Conservation (phyloP, 2,797 vertebrate genomes). For the Capromys pilorides region DNA sequence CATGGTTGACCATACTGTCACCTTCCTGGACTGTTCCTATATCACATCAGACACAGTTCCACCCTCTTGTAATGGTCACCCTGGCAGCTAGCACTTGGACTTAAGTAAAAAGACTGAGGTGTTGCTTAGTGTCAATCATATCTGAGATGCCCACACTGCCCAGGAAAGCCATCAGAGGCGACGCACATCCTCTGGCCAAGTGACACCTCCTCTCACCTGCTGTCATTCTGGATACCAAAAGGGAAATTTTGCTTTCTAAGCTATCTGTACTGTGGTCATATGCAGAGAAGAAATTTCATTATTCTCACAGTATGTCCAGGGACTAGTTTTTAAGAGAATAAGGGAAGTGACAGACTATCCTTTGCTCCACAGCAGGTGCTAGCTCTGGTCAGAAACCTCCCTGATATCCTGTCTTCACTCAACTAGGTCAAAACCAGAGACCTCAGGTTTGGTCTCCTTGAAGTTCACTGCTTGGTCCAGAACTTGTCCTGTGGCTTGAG, state of each 20-base stretch:
- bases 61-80: neutral
- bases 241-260: conserved; percentile 2
- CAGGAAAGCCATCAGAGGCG: neutral
- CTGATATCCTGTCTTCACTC: neutral
- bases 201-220: neutral
- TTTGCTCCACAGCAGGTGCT: neutral
- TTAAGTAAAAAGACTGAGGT: neutral
- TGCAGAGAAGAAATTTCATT: neutral
- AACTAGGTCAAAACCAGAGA: neutral
- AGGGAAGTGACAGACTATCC: neutral
- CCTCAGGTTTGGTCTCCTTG: neutral
- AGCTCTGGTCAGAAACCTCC: neutral
- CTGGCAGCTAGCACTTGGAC: neutral
- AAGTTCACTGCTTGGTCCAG: neutral
- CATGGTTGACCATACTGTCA: neutral
- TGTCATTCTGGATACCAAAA: neutral
- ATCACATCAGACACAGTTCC: neutral
- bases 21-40: neutral
- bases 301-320: neutral
- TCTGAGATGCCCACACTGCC: neutral
- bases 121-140: too few relatives aligned
- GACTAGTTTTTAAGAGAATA: neutral
- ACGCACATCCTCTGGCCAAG: neutral
- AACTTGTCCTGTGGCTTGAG: neutral
- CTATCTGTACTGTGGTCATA: neutral